Evolutionary conservation across 2,888 invertebrate genomes (phyloP).

Genomic region (Laothoe populi): DNA sequence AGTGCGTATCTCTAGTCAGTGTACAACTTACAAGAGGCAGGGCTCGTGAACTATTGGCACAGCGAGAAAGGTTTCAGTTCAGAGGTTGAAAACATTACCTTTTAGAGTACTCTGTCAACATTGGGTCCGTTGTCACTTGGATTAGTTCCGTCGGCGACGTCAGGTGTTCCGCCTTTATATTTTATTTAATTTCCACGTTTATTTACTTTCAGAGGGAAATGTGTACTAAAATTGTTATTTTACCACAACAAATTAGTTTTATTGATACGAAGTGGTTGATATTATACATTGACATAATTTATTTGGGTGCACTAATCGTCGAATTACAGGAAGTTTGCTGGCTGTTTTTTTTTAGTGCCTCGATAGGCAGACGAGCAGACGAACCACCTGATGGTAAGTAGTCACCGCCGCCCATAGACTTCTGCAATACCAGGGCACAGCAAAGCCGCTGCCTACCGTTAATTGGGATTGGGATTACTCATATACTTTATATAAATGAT

Average conservation of each 20-base stretch:
- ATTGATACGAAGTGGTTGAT: too few species aligned
- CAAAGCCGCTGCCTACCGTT: too few species aligned
- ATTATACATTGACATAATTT: not conserved
- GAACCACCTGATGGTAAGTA: too few species aligned
- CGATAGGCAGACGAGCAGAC: too few species aligned
- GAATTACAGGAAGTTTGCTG: too few species aligned
- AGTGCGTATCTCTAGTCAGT: constrained; percentile 12
- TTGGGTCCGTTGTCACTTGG: constrained; percentile 25
- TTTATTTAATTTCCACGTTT: constrained; percentile 24
- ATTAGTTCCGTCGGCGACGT: constrained; percentile 26
- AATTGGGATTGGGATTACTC: too few species aligned
- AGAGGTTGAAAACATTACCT: constrained; percentile 40
- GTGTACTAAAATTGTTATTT: not conserved
- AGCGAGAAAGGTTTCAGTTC: constrained; percentile 60
- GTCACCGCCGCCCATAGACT: too few species aligned
- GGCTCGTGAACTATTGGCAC: constrained; percentile 53
- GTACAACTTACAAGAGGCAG: constrained; percentile 30
- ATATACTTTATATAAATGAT: too few species aligned
- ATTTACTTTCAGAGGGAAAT: not conserved
- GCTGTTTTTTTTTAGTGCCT: too few species aligned
- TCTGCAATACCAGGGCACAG: too few species aligned
- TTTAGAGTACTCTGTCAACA: constrained; percentile 32
- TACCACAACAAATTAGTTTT: not conserved
- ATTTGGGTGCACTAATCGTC: too few species aligned
- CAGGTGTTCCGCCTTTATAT: constrained; percentile 26